These are phyloP conservation scores for Stegana nigrithorax DNA, from an alignment of 2,888 invertebrate species.

Conservation along the genomic window DNA sequence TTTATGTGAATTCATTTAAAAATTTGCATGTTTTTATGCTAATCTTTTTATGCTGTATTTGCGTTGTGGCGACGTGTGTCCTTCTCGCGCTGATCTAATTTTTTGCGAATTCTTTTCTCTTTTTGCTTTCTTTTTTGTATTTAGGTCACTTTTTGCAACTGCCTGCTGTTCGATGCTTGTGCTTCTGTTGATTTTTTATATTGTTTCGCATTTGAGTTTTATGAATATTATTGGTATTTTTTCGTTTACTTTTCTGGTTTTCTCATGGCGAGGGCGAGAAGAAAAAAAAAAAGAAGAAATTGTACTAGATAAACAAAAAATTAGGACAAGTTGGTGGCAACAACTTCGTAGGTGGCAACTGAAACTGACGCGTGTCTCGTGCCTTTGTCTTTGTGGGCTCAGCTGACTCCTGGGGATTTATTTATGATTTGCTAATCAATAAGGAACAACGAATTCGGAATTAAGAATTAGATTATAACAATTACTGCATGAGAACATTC, in stretches of 20 bases:
- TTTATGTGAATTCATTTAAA: not conserved
- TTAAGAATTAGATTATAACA: too few species aligned
- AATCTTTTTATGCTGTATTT: conserved; percentile 2
- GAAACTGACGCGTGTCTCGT: conserved; percentile 31
- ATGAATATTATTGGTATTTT: conserved; percentile 23
- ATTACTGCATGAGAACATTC: too few species aligned
- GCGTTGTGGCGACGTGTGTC: conserved; percentile 9
- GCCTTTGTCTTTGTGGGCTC: too few species aligned
- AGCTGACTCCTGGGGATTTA: too few species aligned
- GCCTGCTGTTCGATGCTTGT: conserved; percentile 17
- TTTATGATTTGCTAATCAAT: too few species aligned
- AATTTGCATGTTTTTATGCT: not conserved
- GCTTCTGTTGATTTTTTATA: conserved; percentile 11
- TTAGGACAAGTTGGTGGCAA: conserved; percentile 23
- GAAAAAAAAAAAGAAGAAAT: conserved; percentile 17
- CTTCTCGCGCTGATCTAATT: conserved; percentile 37
- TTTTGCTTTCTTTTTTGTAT: conserved; percentile 41
- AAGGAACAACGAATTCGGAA: too few species aligned
- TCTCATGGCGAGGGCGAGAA: conserved; percentile 10
- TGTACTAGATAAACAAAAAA: conserved; percentile 37
- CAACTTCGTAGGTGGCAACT: too few species aligned
- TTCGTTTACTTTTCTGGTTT: conserved; percentile 22
- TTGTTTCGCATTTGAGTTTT: conserved; percentile 21
- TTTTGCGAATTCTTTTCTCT: conserved; percentile 36
- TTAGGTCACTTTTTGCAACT: conserved; percentile 13